Evolutionary conservation across 1,140 invertebrate species (phyloP).

Genomic region (Gonatopus flavifemur): DNA sequence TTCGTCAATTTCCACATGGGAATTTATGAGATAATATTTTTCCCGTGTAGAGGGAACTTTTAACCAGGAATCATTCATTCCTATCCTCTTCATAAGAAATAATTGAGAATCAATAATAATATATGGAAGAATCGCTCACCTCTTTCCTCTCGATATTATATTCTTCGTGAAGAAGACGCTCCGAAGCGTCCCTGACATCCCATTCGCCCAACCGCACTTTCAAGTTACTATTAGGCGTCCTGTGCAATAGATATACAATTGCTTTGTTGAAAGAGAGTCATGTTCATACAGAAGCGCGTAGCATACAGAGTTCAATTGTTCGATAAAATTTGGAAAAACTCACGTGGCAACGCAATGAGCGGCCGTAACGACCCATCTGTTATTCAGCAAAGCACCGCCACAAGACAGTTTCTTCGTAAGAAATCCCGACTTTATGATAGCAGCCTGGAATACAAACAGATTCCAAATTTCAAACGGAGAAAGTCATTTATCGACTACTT

Average conservation of each 20-base stretch:
- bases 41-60: no score
- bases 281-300: not conserved
- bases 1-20: no score
- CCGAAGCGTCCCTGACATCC: conserved; percentile 83
- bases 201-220: conserved; percentile 87
- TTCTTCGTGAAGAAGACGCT: conserved; percentile 83
- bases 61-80: no score
- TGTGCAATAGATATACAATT: conserved; percentile 43
- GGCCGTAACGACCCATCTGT: conserved; percentile 86
- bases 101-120: conserved; percentile 1
- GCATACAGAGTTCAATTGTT: not conserved
- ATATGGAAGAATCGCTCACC: conserved; percentile 53
- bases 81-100: no score
- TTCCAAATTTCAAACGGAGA: no score
- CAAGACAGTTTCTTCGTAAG: conserved; percentile 87
- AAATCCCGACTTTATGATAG: conserved; percentile 89
- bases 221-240: conserved; percentile 80
- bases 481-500: no score
- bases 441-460: conserved; percentile 63
- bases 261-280: not conserved
- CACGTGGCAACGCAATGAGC: conserved; percentile 88
- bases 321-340: conserved; percentile 52
- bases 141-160: conserved; percentile 85
- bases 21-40: no score
- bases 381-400: conserved; percentile 86